These are phyloP conservation scores for Ferdinandea cuprea DNA, from an alignment of 2,888 invertebrate genomes.

Conservation along the genomic window DNA sequence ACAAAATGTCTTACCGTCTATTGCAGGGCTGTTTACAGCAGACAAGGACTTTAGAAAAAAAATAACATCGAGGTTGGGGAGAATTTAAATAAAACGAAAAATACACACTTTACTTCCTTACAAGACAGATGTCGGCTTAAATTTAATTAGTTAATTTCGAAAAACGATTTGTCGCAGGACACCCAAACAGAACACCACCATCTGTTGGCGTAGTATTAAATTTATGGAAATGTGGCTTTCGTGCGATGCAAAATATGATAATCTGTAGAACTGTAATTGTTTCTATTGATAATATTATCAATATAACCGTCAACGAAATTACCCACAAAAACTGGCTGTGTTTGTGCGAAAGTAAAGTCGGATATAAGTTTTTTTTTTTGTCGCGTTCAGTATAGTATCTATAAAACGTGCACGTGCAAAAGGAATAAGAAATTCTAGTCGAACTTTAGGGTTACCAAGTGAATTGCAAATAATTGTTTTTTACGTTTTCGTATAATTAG, in stretches of 20 bases:
- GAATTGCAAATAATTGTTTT: too few relatives aligned
- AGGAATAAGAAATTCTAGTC: too few relatives aligned
- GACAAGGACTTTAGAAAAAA: not conserved
- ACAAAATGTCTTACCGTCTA: not conserved
- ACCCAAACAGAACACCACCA: not conserved
- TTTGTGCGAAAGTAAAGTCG: too few relatives aligned
- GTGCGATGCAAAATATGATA: not conserved
- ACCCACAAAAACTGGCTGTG: not conserved
- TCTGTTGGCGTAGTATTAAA: not conserved
- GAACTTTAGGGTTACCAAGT: too few relatives aligned
- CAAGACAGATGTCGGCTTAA: not conserved
- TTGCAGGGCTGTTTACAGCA: not conserved
- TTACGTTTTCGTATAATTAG: too few relatives aligned
- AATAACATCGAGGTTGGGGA: not conserved
- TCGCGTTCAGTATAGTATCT: too few relatives aligned
- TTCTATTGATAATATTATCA: not conserved
- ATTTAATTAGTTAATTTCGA: slow-evolving; percentile 5
- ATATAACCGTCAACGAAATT: not conserved
- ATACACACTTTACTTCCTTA: too few relatives aligned
- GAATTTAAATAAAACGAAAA: too few relatives aligned
- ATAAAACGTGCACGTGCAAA: too few relatives aligned
- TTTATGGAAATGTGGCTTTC: not conserved
- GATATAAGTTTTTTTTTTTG: too few relatives aligned
- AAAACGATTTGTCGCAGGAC: not conserved
- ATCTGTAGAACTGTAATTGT: not conserved